Conservation (phyloP, 2,797 vertebrate species). For the Trematomus bernacchii region DNA sequence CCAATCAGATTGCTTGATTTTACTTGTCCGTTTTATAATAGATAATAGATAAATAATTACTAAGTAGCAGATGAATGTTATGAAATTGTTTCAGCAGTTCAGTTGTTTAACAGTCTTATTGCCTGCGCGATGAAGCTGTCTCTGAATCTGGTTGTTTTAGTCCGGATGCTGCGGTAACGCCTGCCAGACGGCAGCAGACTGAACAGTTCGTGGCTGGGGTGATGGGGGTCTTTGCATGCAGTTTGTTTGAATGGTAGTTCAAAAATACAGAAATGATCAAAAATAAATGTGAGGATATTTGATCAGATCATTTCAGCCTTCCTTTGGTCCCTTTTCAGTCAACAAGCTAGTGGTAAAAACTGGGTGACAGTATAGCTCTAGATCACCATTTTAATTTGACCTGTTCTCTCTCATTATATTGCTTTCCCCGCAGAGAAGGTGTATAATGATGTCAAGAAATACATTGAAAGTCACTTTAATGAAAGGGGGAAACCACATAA, state of each 20-base stretch:
- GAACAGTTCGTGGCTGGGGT: no score
- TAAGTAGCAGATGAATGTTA: no score
- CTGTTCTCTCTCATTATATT: constrained; percentile 24
- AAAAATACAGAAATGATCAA: constrained; percentile 2
- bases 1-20: no score
- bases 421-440: not conserved
- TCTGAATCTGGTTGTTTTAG: no score
- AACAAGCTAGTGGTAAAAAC: not conserved
- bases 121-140: no score
- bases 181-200: no score
- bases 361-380: not conserved
- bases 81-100: no score
- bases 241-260: not conserved
- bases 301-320: not conserved
- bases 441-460: constrained; percentile 28
- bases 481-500: constrained; percentile 4
- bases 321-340: not conserved
- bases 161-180: no score
- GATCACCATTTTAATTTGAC: constrained; percentile 23
- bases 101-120: no score
- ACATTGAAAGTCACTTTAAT: constrained; percentile 18
- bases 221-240: no score
- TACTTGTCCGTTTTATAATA: no score
- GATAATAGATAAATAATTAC: no score
- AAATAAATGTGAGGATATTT: not conserved